These are phyloP conservation scores for Hiodon tergisus DNA, from an alignment of 2,113 vertebrate species.

Conservation along the genomic window DNA sequence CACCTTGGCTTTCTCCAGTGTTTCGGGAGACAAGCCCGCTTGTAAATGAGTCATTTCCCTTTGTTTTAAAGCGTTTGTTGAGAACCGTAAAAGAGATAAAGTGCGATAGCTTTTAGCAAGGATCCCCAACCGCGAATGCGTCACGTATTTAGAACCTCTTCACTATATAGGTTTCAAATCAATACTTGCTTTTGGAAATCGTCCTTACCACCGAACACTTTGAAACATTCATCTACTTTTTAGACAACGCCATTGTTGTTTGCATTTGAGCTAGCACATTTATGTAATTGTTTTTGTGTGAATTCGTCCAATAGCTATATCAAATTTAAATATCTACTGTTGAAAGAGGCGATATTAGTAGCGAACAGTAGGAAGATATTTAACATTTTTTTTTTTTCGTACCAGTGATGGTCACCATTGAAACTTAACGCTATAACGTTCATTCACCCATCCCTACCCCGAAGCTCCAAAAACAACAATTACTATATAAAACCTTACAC, in stretches of 20 bases:
- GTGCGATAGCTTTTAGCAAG: not conserved
- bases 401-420: constrained; percentile 45
- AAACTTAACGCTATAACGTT: constrained; percentile 35
- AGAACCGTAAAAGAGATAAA: constrained; percentile 17
- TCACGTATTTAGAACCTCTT: constrained; percentile 21
- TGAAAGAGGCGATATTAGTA: not conserved
- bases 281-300: constrained; percentile 8
- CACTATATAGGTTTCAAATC: constrained; percentile 28
- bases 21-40: constrained; percentile 94
- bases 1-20: constrained; percentile 94
- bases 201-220: constrained; percentile 41
- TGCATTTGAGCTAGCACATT: constrained; percentile 3
- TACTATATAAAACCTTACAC: constrained; percentile 50
- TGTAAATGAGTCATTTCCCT: constrained; percentile 93
- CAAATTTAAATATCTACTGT: constrained; percentile 3
- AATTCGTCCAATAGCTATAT: not conserved
- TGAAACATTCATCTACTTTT: constrained; percentile 28
- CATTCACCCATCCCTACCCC: constrained; percentile 43
- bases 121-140: constrained; percentile 19
- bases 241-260: constrained; percentile 21
- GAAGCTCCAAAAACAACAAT: constrained; percentile 42
- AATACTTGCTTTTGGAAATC: constrained; percentile 45
- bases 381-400: constrained; percentile 29
- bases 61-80: constrained; percentile 39
- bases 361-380: too few relatives aligned